Evolutionary conservation across 2,888 invertebrate genomes (phyloP), one percentile per base, ranked within the genome.

Genomic region (Drosophila prolongata): DNA sequence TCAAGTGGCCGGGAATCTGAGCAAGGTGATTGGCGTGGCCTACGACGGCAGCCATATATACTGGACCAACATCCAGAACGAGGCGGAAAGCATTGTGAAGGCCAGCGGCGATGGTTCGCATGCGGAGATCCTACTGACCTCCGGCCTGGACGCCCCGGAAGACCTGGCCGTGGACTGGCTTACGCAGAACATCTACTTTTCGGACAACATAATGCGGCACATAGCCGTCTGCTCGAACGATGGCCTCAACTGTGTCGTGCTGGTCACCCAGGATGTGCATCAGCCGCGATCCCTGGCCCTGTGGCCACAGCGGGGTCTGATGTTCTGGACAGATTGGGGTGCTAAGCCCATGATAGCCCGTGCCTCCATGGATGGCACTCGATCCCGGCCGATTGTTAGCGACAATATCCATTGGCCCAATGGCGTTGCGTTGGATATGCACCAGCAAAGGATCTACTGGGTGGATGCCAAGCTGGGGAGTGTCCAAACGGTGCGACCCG

Each of bases 281-380:
- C 95, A 94, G 85, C 95, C 97, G 0, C 93, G 95, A 74, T 95
- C 94, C 44, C 93, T 97, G 56, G 95, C 94, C 0, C 91, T 97
- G 8, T 93, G 96, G 92, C 95, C 96, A 0, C 89, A 90, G 54
- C 93, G 94, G 37, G 96, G 96, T 94, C 95, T 92, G 80, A 96
- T 99, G 95, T 98, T 95, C 92, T 99, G 98, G 98, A 95, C 97
- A 0, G 98, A 98, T 91, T 98, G 97, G 96, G 96, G 96, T 4
- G 84, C 92, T 0, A 93, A 92, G 10, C 94, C 96, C 0, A 94
- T 95, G 86, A 97, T 99, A 78, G 96, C 95, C 79, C 93, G 94
- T 9, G 95, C 97, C 8, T 94, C 94, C 8, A 98, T 99, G 98
- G 97, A 99, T 91, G 99, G 98, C 3, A 93, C 94, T 1, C 85